These are phyloP conservation scores for Dromas ardeola DNA, from an alignment of 2,113 vertebrate genomes.

Conservation along the genomic window DNA sequence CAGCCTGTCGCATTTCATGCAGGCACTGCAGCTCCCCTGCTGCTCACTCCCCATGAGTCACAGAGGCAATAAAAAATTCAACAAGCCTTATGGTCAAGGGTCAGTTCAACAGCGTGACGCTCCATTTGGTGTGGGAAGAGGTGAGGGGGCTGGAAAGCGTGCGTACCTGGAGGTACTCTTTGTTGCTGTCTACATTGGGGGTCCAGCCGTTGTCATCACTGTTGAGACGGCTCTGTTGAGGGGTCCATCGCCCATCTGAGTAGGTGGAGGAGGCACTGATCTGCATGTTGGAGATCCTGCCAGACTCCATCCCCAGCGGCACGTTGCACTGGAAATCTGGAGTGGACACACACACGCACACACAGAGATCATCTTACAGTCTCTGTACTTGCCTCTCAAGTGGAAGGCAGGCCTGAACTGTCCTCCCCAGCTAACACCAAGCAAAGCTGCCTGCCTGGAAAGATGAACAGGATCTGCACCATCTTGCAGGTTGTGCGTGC, in stretches of 20 bases:
- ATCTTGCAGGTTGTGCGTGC: not conserved
- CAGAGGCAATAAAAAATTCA: constrained; percentile 46
- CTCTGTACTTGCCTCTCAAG: not conserved
- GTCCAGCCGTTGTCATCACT: constrained; percentile 95
- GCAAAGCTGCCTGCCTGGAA: not conserved
- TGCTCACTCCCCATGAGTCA: constrained; percentile 18
- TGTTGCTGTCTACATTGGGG: constrained; percentile 91
- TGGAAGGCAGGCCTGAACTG: not conserved
- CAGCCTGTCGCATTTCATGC: not conserved
- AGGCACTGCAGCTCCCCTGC: constrained; percentile 35
- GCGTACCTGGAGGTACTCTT: constrained; percentile 93
- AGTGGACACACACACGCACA: not conserved
- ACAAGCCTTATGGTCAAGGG: constrained; percentile 1
- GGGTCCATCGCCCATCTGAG: constrained; percentile 86
- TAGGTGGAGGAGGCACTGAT: constrained; percentile 92
- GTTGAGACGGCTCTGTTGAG: constrained; percentile 92
- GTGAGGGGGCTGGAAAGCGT: not conserved
- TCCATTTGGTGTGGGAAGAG: constrained; percentile 4
- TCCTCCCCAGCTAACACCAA: not conserved
- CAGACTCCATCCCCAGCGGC: constrained; percentile 93
- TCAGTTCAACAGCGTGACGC: constrained; percentile 22
- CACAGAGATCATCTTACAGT: not conserved
- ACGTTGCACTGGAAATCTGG: constrained; percentile 92
- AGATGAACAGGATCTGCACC: not conserved
- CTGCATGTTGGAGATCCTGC: constrained; percentile 92